These are phyloP conservation scores for Corythaixoides concolor DNA, from an alignment of 2,113 vertebrate genomes.

Conservation along the genomic window DNA sequence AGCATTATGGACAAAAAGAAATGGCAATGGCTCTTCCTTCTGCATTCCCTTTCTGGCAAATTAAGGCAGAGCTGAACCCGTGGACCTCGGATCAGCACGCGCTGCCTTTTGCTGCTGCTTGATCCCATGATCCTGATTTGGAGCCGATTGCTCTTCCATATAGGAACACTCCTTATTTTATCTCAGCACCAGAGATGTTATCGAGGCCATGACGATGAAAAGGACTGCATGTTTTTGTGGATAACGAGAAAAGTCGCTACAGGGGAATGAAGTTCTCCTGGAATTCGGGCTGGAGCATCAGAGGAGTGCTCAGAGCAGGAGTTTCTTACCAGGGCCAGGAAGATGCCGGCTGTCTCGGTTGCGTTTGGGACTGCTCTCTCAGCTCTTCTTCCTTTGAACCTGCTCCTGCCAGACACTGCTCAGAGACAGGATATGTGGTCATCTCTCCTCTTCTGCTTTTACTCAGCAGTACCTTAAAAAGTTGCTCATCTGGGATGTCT, in stretches of 20 bases:
- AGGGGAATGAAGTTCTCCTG: neutral
- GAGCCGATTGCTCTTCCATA: neutral
- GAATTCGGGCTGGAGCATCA: neutral
- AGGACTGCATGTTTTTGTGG: neutral
- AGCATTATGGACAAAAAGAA: neutral
- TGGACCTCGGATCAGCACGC: rapidly evolving
- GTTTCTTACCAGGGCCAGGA: neutral
- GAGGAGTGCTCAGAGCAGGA: neutral
- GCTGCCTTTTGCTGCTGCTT: neutral
- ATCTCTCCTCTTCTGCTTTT: neutral
- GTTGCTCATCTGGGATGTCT: neutral
- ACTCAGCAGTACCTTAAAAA: neutral
- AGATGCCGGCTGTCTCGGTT: neutral
- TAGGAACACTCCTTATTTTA: rapidly evolving
- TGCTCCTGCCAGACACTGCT: neutral
- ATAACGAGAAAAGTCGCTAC: neutral
- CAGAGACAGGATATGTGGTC: neutral
- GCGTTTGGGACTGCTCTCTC: neutral
- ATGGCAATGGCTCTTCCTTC: neutral
- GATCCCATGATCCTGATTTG: rapidly evolving
- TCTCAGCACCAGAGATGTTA: neutral
- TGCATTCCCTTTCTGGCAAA: rapidly evolving
- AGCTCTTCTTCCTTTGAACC: neutral
- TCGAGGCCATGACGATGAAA: neutral
- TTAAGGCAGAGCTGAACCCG: neutral